These are phyloP conservation scores for Erethizon dorsatum DNA, from an alignment of 2,797 vertebrate genomes.

Conservation along the genomic window DNA sequence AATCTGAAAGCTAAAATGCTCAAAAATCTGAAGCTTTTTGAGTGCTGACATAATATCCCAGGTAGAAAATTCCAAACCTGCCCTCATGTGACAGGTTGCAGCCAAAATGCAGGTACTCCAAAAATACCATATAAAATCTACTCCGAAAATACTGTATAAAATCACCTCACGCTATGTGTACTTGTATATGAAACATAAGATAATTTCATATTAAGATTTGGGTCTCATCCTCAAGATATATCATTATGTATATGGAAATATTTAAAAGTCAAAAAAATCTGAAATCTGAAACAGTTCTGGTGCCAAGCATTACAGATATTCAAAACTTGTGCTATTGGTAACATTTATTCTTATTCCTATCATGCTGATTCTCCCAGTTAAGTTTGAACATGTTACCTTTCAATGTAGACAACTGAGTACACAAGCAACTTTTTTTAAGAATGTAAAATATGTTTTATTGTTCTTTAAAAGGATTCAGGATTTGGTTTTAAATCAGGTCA, in stretches of 20 bases:
- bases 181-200: not conserved
- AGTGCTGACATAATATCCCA: not conserved
- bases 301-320: not conserved
- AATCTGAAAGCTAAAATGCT: not conserved
- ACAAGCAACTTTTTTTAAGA: not conserved
- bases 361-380: conserved; percentile 45
- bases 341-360: conserved; percentile 33
- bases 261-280: not conserved
- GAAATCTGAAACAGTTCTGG: not conserved
- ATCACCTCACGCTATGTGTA: not conserved
- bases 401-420: conserved; percentile 3
- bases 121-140: not conserved
- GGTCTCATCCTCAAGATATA: not conserved
- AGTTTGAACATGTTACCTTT: conserved; percentile 53
- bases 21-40: not conserved
- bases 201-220: not conserved
- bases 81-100: not conserved
- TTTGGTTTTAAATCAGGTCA: conserved; percentile 62
- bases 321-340: not conserved
- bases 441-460: conserved; percentile 77
- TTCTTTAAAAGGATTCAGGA: not conserved
- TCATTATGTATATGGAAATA: not conserved
- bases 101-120: not conserved
- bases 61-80: not conserved
- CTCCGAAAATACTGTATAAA: not conserved